phyloP scores from a whole-genome alignment of 2,113 vertebrate genomes.

The Seriola quinqueradiata region DNA sequence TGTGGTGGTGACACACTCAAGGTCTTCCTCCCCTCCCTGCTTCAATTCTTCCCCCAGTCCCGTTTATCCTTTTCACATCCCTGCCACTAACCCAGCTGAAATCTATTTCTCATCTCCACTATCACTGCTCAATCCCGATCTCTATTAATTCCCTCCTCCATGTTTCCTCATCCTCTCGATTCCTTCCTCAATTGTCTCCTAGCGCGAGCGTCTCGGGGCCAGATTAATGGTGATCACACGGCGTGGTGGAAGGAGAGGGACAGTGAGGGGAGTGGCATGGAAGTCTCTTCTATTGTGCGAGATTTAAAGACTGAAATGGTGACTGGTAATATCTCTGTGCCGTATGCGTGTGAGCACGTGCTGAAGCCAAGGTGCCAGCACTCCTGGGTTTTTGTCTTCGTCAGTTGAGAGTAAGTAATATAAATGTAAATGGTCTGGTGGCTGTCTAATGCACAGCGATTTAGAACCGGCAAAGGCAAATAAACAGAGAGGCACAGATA shows the following conservation, averaged over 20 bases:
- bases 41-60: not conserved
- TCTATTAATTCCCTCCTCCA: constrained; percentile 8
- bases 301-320: constrained; percentile 1
- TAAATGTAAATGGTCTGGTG: constrained; percentile 24
- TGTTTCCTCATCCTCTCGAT: constrained; percentile 7
- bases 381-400: not conserved
- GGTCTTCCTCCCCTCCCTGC: not conserved
- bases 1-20: constrained; percentile 6
- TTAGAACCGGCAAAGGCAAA: constrained; percentile 32
- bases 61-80: not conserved
- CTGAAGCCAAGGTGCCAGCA: not conserved
- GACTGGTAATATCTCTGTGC: no score
- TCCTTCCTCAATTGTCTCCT: constrained; percentile 3
- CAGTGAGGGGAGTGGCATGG: not conserved
- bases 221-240: constrained; percentile 48
- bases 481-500: constrained; percentile 11
- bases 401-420: constrained; percentile 16
- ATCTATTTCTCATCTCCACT: constrained; percentile 20
- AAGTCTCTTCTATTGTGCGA: not conserved
- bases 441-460: constrained; percentile 6
- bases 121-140: not conserved
- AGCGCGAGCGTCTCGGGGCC: constrained; percentile 4
- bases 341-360: not conserved
- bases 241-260: not conserved
- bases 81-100: not conserved